Evolutionary conservation across 1,140 invertebrate genomes (phyloP).

Genomic region (Idris sp.): DNA sequence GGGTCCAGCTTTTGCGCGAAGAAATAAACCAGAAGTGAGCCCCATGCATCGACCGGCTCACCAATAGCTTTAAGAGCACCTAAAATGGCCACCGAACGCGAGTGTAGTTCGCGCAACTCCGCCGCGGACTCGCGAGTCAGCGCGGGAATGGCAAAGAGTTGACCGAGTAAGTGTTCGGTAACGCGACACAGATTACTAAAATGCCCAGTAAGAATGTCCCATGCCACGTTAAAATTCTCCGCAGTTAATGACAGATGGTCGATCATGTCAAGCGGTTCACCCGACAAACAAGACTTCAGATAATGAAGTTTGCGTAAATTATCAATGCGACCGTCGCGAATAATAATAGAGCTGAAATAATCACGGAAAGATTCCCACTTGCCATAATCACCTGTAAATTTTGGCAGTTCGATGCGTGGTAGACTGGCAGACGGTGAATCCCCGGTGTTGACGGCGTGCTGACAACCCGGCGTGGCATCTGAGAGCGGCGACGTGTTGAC

Average conservation of each 20-base stretch:
- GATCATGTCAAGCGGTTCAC: neutral
- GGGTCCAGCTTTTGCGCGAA: neutral
- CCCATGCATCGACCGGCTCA: neutral
- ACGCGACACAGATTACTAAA: neutral
- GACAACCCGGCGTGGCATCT: too few relatives aligned
- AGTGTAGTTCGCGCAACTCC: neutral
- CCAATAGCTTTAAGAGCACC: neutral
- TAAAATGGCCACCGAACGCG: neutral
- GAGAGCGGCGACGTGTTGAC: too few relatives aligned
- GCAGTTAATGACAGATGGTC: neutral
- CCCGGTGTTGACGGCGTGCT: too few relatives aligned
- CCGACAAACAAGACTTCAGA: neutral
- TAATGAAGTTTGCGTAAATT: neutral
- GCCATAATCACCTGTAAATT: neutral
- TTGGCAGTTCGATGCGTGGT: too few relatives aligned
- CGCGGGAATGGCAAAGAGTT: neutral
- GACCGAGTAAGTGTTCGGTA: neutral
- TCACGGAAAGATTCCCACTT: neutral
- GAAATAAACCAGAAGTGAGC: neutral
- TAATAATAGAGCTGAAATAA: neutral
- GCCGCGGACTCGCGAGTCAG: neutral
- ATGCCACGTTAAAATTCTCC: conserved; percentile 1
- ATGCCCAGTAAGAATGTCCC: neutral
- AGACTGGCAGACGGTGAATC: too few relatives aligned
- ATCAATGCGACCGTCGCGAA: neutral